phyloP scores from a whole-genome alignment of 1,140 invertebrate genomes.

The Protaetia brevitarsis region DNA sequence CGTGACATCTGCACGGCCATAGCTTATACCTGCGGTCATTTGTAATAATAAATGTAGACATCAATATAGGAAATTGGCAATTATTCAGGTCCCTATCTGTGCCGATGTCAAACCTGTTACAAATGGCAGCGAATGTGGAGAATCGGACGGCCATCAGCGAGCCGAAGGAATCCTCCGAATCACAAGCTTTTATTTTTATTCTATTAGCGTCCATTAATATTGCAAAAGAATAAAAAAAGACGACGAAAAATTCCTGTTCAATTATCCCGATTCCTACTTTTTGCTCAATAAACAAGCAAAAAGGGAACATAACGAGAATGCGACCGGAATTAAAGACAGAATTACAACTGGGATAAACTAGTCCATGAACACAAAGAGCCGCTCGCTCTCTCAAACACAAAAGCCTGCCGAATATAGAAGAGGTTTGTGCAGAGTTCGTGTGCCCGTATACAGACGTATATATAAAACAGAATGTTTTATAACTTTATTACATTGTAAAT shows the following conservation, averaged over 20 bases:
- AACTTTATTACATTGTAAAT: constrained; percentile 19
- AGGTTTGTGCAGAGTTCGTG: neutral
- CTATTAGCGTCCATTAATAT: constrained; percentile 10
- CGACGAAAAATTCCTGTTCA: neutral
- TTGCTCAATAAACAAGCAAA: constrained; percentile 12
- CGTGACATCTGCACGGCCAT: neutral
- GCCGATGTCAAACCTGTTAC: neutral
- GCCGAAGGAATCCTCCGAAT: neutral
- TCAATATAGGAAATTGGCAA: constrained; percentile 18
- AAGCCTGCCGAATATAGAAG: neutral
- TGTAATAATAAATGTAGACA: constrained; percentile 18
- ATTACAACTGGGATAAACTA: constrained; percentile 22
- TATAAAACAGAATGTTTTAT: constrained; percentile 13
- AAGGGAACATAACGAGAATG: constrained; percentile 14
- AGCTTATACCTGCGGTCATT: constrained; percentile 7
- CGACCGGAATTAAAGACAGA: constrained; percentile 21
- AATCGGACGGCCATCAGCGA: neutral
- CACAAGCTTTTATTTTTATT: constrained; percentile 7
- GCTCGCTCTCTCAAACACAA: neutral
- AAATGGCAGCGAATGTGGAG: neutral
- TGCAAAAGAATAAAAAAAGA: neutral
- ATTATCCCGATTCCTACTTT: neutral
- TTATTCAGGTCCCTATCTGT: constrained; percentile 9
- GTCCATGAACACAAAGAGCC: neutral
- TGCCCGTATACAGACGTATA: neutral